A percentile compares a stretch with the other conserved stretches of the same genome.
phyloP scores from a whole-genome alignment of 2,797 vertebrate species.

The Sebastes hubbsi region DNA sequence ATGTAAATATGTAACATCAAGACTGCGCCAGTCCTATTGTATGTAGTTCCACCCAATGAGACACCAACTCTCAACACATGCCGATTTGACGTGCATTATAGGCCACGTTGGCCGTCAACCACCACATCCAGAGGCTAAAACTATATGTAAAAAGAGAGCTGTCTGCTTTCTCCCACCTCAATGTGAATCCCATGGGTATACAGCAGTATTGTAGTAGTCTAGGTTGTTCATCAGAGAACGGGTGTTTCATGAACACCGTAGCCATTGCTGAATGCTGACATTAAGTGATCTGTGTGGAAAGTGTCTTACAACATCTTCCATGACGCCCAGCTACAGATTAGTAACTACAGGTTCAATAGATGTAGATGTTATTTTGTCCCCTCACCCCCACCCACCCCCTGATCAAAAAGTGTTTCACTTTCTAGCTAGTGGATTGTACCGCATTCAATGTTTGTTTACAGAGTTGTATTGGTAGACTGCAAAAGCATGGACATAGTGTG shows the following conservation, averaged over 20 bases:
- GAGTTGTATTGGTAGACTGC: slow-evolving; percentile 55
- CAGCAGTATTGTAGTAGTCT: slow-evolving; percentile 84
- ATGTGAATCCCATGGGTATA: slow-evolving; percentile 81
- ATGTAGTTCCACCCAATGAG: slow-evolving; percentile 66
- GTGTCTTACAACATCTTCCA: slow-evolving; percentile 48
- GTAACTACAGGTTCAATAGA: slow-evolving; percentile 48
- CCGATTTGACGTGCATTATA: slow-evolving; percentile 55
- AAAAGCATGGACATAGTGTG: slow-evolving; percentile 76
- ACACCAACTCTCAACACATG: slow-evolving; percentile 60
- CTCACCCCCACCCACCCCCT: neutral
- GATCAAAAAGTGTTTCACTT: slow-evolving; percentile 57
- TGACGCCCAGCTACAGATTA: slow-evolving; percentile 47
- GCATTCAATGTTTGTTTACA: slow-evolving; percentile 55
- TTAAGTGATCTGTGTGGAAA: slow-evolving; percentile 50
- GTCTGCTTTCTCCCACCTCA: slow-evolving; percentile 76
- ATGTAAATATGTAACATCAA: slow-evolving; percentile 77
- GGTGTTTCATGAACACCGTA: slow-evolving; percentile 43
- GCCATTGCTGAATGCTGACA: slow-evolving; percentile 48
- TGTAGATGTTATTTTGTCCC: slow-evolving; percentile 47
- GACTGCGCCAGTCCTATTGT: slow-evolving; percentile 59
- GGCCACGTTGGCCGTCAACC: slow-evolving; percentile 65
- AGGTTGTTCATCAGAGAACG: slow-evolving; percentile 59
- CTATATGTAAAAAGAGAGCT: slow-evolving; percentile 53
- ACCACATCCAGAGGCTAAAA: slow-evolving; percentile 62
- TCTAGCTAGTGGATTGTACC: slow-evolving; percentile 64